These are phyloP conservation scores for Oreotrochilus melanogaster DNA, from an alignment of 2,113 vertebrate genomes.

Conservation along the genomic window DNA sequence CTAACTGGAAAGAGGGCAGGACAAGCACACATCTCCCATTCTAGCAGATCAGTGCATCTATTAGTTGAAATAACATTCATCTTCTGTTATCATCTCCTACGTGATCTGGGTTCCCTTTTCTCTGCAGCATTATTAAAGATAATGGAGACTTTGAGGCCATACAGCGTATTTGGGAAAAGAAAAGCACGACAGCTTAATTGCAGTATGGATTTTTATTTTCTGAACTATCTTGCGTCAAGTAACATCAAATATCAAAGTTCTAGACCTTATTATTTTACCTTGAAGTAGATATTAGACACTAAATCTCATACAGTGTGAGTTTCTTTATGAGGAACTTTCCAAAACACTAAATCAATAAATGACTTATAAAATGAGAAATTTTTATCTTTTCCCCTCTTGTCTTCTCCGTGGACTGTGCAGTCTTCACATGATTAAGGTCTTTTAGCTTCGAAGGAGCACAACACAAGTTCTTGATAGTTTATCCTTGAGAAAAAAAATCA, in stretches of 20 bases:
- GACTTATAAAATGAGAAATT: not conserved
- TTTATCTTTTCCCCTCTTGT: not conserved
- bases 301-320: not conserved
- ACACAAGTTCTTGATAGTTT: not conserved
- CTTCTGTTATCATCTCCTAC: not conserved
- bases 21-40: not conserved
- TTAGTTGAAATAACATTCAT: not conserved
- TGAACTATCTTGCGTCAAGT: not conserved
- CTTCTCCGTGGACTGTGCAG: not conserved
- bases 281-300: not conserved
- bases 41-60: not conserved
- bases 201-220: not conserved
- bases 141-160: fast-evolving
- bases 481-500: not conserved
- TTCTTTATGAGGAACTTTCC: not conserved
- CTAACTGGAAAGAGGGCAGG: not conserved
- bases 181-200: not conserved
- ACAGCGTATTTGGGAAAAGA: not conserved
- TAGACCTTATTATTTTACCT: not conserved
- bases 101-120: not conserved
- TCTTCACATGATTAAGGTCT: not conserved
- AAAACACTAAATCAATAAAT: not conserved
- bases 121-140: not conserved
- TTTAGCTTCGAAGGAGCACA: not conserved
- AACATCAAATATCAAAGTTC: not conserved